Conservation (phyloP, 2,888 invertebrate species). For the Archaeoteleia sp. region DNA sequence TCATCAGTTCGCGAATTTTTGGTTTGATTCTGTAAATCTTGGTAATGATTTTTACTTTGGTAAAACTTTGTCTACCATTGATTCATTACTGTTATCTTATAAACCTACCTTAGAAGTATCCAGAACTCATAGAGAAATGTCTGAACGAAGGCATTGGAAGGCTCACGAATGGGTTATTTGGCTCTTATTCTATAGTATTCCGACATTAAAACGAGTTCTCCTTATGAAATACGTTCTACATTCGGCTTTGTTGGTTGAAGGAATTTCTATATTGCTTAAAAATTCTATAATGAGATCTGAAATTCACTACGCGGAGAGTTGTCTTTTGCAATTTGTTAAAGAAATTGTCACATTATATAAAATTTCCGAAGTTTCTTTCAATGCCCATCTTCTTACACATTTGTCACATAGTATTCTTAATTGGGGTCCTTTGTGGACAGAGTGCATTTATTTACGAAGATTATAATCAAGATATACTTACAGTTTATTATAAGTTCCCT, state of each 20-base stretch:
- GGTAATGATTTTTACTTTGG: conserved; percentile 16
- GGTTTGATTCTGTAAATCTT: conserved; percentile 24
- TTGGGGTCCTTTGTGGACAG: conserved; percentile 34
- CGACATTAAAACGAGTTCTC: conserved; percentile 22
- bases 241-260: conserved; percentile 28
- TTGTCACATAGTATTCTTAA: conserved; percentile 3
- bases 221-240: conserved; percentile 22
- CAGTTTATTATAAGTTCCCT: conserved; percentile 37
- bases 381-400: conserved; percentile 22
- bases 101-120: conserved; percentile 26
- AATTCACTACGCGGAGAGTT: conserved; percentile 15
- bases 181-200: conserved; percentile 38
- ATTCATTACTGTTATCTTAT: conserved; percentile 18
- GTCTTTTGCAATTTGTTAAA: conserved; percentile 28
- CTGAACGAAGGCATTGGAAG: conserved; percentile 28
- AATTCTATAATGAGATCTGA: conserved; percentile 31
- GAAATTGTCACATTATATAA: conserved; percentile 18
- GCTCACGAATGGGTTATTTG: conserved; percentile 38
- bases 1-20: conserved; percentile 31
- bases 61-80: conserved; percentile 12
- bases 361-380: conserved; percentile 11
- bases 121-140: conserved; percentile 33
- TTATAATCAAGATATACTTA: conserved; percentile 21
- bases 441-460: conserved; percentile 48
- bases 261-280: conserved; percentile 15